Evolutionary conservation across 2,113 vertebrate species (phyloP).

Genomic region (Halcyon malimbica): DNA sequence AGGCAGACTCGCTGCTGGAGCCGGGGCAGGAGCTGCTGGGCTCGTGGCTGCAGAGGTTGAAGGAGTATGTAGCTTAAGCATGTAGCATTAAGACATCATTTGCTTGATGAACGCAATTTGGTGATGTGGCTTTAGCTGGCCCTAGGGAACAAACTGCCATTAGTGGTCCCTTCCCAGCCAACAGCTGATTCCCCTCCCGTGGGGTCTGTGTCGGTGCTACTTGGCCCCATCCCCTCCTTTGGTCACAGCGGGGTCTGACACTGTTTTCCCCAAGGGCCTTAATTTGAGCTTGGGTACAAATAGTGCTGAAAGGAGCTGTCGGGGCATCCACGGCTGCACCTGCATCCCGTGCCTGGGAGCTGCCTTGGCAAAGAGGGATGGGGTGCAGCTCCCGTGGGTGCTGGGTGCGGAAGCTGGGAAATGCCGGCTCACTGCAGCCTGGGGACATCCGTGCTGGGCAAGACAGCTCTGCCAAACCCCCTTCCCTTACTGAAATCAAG

Average conservation of each 20-base stretch:
- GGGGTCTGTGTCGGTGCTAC: accelerated
- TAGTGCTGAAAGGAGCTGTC: background rate
- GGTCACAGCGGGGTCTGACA: background rate
- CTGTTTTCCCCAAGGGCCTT: background rate
- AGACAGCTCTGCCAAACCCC: background rate
- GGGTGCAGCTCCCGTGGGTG: accelerated
- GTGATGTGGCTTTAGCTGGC: background rate
- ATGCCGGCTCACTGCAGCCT: accelerated
- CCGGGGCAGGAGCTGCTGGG: background rate
- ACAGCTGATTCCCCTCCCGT: background rate
- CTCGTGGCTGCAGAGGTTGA: background rate
- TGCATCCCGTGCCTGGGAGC: accelerated
- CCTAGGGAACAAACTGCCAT: background rate
- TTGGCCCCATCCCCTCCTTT: background rate
- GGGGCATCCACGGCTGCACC: background rate
- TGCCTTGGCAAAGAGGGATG: background rate
- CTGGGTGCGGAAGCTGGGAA: background rate
- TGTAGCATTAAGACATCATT: too few relatives aligned
- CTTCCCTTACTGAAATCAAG: background rate
- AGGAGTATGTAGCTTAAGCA: background rate
- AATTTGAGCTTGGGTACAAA: background rate
- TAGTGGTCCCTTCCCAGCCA: accelerated
- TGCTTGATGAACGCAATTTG: background rate
- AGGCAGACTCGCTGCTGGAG: background rate
- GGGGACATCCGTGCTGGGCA: background rate